Evolutionary conservation across 2,113 vertebrate genomes (phyloP).

Genomic region (Acrocephalus kingi): DNA sequence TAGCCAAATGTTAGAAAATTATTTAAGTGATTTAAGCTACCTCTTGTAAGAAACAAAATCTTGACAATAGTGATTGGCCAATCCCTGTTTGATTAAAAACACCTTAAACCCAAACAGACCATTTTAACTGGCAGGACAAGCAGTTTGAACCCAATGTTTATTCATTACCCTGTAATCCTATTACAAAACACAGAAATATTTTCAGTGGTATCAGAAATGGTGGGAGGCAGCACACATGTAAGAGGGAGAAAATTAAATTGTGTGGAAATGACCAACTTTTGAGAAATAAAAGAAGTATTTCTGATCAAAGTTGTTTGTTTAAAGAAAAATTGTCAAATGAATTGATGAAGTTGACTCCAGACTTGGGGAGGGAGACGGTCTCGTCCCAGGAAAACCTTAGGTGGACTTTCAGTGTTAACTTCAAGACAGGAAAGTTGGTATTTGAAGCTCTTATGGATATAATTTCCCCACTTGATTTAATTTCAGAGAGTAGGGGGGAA

Average conservation of each 20-base stretch:
- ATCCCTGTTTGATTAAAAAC: background rate
- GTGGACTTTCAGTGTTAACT: background rate
- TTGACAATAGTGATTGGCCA: background rate
- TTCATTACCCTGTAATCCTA: background rate
- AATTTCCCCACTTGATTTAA: background rate
- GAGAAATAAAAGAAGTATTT: background rate
- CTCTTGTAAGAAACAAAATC: background rate
- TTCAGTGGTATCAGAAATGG: background rate
- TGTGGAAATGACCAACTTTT: background rate
- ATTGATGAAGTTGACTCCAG: background rate
- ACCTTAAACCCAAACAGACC: background rate
- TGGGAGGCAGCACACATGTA: rapidly evolving
- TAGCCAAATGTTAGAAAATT: background rate
- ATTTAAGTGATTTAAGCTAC: constrained; percentile 28
- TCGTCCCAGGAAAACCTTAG: background rate
- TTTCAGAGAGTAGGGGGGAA: background rate
- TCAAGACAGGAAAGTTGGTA: background rate
- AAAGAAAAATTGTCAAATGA: background rate
- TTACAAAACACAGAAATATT: background rate
- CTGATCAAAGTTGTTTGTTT: background rate
- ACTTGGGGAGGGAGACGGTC: background rate
- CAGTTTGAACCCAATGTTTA: background rate
- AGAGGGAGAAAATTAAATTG: background rate
- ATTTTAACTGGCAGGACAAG: background rate
- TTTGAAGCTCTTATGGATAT: background rate